phyloP scores from a whole-genome alignment of 2,888 invertebrate genomes.

The Anticlea derivata region DNA sequence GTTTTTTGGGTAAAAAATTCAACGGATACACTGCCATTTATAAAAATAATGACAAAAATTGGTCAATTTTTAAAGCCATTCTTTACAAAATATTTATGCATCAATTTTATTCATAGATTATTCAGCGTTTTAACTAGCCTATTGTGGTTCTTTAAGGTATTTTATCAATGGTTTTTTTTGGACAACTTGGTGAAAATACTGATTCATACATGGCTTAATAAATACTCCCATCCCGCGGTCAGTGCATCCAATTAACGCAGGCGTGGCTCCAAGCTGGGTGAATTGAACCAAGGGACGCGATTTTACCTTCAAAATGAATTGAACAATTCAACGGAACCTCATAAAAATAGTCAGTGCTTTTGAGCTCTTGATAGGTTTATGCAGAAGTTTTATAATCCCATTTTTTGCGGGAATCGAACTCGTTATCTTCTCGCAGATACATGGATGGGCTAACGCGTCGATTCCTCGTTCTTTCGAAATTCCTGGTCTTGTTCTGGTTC shows the following conservation, averaged over 20 bases:
- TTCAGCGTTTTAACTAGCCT: slow-evolving; percentile 12
- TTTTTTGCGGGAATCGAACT: too few relatives aligned
- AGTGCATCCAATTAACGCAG: slow-evolving; percentile 73
- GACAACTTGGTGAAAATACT: slow-evolving; percentile 55
- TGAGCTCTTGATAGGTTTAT: too few relatives aligned
- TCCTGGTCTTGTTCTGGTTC: too few relatives aligned
- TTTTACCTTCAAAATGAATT: slow-evolving; percentile 17
- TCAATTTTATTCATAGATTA: slow-evolving; percentile 7
- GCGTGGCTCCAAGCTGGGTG: slow-evolving; percentile 37
- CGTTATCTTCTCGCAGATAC: too few relatives aligned
- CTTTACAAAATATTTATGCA: background rate
- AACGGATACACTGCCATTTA: too few relatives aligned
- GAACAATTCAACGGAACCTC: slow-evolving; percentile 2
- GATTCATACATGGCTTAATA: slow-evolving; percentile 57
- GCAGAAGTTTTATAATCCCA: too few relatives aligned
- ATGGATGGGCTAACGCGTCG: too few relatives aligned
- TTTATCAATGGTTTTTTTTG: slow-evolving; percentile 15
- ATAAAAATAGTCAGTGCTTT: background rate
- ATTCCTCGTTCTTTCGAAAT: too few relatives aligned
- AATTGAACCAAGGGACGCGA: slow-evolving; percentile 22
- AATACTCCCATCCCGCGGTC: slow-evolving; percentile 72
- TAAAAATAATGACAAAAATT: background rate
- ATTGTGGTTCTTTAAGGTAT: slow-evolving; percentile 11
- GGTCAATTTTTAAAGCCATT: background rate
- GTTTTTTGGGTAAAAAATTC: too few relatives aligned